These are phyloP conservation scores for Lycaena phlaeas DNA, from an alignment of 2,888 invertebrate genomes.

Conservation along the genomic window DNA sequence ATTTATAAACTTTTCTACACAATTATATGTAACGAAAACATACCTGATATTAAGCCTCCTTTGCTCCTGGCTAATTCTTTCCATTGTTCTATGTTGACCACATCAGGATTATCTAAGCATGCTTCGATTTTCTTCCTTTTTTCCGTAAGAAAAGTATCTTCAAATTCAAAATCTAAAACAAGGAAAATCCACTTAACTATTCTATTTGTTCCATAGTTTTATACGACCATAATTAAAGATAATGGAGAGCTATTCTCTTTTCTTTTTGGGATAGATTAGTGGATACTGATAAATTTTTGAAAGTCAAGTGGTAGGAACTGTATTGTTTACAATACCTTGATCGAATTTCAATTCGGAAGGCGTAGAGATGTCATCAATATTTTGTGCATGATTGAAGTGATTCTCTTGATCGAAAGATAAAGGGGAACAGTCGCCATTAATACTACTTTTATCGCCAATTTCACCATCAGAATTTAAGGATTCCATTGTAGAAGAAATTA, in stretches of 20 bases:
- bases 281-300: too few relatives aligned
- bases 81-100: slow-evolving; percentile 69
- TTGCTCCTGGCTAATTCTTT: slow-evolving; percentile 75
- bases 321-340: slow-evolving; percentile 73
- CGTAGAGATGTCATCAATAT: slow-evolving; percentile 71
- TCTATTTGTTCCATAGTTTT: too few relatives aligned
- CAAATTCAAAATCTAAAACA: slow-evolving; percentile 69
- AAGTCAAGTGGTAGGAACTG: too few relatives aligned
- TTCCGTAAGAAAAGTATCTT: slow-evolving; percentile 72
- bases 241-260: too few relatives aligned
- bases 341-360: slow-evolving; percentile 80
- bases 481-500: slow-evolving; percentile 51
- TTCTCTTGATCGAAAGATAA: slow-evolving; percentile 32
- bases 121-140: slow-evolving; percentile 76
- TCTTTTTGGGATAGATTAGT: too few relatives aligned
- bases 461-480: slow-evolving; percentile 42
- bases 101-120: slow-evolving; percentile 59
- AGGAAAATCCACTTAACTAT: slow-evolving; percentile 14
- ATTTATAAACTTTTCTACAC: too few relatives aligned
- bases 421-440: slow-evolving; percentile 49
- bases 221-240: too few relatives aligned
- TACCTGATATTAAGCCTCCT: slow-evolving; percentile 80
- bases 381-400: slow-evolving; percentile 51
- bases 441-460: slow-evolving; percentile 40
- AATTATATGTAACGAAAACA: too few relatives aligned